Conservation (phyloP, 2,888 invertebrate species). For the Cheilosia grossa region DNA sequence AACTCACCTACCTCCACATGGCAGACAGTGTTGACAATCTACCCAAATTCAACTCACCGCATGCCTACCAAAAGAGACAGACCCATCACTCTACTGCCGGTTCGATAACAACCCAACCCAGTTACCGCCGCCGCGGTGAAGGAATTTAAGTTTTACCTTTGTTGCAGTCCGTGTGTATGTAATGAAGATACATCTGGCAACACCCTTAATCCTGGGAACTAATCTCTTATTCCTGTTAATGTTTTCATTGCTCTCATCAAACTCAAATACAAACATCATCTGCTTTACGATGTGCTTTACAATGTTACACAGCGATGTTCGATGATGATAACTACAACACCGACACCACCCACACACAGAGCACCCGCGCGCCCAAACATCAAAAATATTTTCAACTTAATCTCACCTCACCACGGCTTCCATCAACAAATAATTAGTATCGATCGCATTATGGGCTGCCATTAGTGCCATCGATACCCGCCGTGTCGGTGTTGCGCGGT, state of each 20-base stretch:
- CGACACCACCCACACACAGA: conserved; percentile 29
- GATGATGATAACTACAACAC: conserved; percentile 39
- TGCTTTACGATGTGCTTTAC: conserved; percentile 34
- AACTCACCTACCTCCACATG: too few species aligned
- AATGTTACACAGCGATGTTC: conserved; percentile 37
- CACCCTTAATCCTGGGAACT: conserved; percentile 36
- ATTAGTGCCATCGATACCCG: conserved; percentile 66
- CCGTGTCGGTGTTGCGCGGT: conserved; percentile 16
- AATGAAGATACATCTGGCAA: conserved; percentile 14
- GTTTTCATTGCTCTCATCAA: conserved; percentile 61
- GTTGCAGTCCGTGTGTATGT: too few species aligned
- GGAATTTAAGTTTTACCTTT: too few species aligned
- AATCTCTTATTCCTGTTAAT: conserved; percentile 41
- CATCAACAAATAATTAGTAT: conserved; percentile 70
- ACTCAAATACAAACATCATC: conserved; percentile 47
- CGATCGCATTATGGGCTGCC: conserved; percentile 65
- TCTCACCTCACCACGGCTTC: conserved; percentile 57
- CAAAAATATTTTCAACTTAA: conserved; percentile 57
- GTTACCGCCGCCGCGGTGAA: too few species aligned
- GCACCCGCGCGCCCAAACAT: conserved; percentile 17
- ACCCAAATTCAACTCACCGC: too few species aligned
- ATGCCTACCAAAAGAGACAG: too few species aligned
- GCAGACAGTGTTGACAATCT: too few species aligned
- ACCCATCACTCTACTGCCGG: too few species aligned
- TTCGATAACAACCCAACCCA: too few species aligned